Evolutionary conservation across 2,113 vertebrate species (phyloP).

Genomic region (Ramphastos sulfuratus): DNA sequence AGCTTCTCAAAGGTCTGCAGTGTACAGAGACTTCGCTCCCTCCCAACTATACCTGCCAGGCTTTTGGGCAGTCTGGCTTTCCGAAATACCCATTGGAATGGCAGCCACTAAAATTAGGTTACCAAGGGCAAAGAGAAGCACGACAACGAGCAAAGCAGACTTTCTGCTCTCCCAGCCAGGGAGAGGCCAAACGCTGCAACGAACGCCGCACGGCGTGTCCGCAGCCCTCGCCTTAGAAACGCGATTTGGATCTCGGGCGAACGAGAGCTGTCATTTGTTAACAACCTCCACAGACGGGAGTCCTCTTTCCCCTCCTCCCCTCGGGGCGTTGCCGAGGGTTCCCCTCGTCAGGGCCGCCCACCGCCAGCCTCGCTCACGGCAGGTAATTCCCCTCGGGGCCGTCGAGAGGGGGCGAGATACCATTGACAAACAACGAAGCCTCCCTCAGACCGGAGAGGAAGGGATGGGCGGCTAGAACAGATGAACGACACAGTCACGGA

Average conservation of each 20-base stretch:
- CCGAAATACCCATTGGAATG: not conserved
- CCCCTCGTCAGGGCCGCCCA: not conserved
- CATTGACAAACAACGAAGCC: fast-evolving
- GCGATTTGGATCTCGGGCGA: fast-evolving
- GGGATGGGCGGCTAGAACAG: fast-evolving
- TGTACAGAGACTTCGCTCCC: not conserved
- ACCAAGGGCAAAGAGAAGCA: not conserved
- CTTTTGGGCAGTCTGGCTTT: not conserved
- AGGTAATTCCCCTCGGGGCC: not conserved
- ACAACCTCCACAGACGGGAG: too few species aligned
- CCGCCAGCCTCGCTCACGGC: not conserved
- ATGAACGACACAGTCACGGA: fast-evolving
- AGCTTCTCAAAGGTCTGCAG: not conserved
- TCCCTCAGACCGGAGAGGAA: fast-evolving
- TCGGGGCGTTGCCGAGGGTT: not conserved
- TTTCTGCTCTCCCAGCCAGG: not conserved
- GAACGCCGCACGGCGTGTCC: not conserved
- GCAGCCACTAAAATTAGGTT: not conserved
- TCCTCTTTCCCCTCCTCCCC: not conserved
- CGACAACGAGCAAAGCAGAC: not conserved
- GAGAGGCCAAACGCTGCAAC: not conserved
- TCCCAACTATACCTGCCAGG: not conserved
- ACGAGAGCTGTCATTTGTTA: fast-evolving
- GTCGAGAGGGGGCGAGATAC: fast-evolving
- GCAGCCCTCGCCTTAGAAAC: fast-evolving